Conservation (phyloP, 2,113 vertebrate species). For the Ploceus nigricollis region DNA sequence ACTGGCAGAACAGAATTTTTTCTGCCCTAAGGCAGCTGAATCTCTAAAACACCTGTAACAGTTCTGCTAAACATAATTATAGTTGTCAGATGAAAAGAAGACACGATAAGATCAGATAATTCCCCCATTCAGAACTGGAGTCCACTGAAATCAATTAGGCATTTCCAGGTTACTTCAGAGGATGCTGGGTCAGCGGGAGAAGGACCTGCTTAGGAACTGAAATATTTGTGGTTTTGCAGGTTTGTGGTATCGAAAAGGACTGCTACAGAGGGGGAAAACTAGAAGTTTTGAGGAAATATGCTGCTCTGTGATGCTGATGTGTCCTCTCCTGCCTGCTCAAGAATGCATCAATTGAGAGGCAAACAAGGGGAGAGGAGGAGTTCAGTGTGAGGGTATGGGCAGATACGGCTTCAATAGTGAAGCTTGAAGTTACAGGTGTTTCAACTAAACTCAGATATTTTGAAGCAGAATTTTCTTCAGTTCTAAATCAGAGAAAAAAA, state of each 20-base stretch:
- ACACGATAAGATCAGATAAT: neutral
- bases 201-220: neutral
- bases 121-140: neutral
- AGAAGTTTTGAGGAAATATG: neutral
- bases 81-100: neutral
- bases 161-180: neutral
- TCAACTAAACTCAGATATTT: neutral
- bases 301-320: neutral
- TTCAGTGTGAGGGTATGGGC: accelerated
- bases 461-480: neutral
- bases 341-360: accelerated
- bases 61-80: neutral
- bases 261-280: neutral
- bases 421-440: neutral
- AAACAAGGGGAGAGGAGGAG: neutral
- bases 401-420: neutral
- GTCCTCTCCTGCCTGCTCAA: neutral
- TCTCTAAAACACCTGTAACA: slow-evolving; percentile 24
- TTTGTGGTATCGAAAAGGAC: neutral
- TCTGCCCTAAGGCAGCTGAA: neutral
- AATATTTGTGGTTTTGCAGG: neutral
- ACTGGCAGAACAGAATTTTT: neutral
- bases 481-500: neutral
- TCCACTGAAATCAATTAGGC: neutral
- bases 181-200: neutral